Base-by-base conservation (phyloP, 2,113 vertebrate species). In the Romanogobio albipinnatus region DNA sequence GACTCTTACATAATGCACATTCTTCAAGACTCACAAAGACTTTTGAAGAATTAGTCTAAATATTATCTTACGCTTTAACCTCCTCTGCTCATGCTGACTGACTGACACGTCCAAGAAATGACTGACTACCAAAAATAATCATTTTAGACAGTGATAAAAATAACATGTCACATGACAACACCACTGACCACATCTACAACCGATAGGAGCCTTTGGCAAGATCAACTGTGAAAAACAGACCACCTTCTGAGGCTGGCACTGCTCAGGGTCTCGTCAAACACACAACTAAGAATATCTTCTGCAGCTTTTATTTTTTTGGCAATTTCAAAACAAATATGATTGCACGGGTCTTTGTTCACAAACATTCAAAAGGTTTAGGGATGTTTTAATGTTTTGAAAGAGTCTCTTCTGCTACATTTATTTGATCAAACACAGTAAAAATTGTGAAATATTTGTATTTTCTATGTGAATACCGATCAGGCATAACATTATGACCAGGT, bases 71-170 rank as follows among this genome's bases (percentile, higher is more conserved):
- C 7, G 22, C n/a, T 39, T 81, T 33, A 68, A 68, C 24, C 26
- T 71, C 36, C 3, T 39, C 26, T 29, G 13, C 39, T 80, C n/a
- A 47, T 1, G 59, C 2, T 71, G 26, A 81, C 24, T 26, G 78
- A 80, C 15, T 83, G 85, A 66, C 70, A 76, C 19, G 10, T 84
- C 39, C 56, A 45, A 59, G 68, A 80, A 68, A 85, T 81, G 75
- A 86, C 75, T 80, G 86, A 84, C 45, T 43, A 78, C 10, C 66
- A 64, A 82, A 66, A 58, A 64, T 33, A 61, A 75, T 29, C 59
- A 59, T 78, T 73, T 80, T 59, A 61, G 83, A 45, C 75, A 59
- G 62, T 17, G 76, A 86, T 83, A 73, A 58, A 87, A 84, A 85
- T 79, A 76, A 70, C 49, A 43, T 33, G 45, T 39, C 84, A 66